These are phyloP conservation scores for Zootermopsis nevadensis DNA, from an alignment of 2,888 invertebrate genomes.

Conservation along the genomic window DNA sequence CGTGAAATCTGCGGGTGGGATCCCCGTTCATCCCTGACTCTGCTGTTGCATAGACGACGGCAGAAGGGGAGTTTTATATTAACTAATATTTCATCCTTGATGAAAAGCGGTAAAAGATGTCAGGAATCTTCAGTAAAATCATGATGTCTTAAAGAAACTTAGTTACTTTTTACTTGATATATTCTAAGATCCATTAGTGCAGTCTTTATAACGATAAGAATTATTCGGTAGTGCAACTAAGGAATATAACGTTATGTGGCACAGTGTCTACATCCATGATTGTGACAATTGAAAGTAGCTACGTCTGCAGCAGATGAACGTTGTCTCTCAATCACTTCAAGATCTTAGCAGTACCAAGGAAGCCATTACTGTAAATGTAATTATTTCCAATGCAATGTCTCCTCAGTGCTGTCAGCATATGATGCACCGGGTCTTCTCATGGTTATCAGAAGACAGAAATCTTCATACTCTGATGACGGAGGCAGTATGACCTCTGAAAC, in stretches of 20 bases:
- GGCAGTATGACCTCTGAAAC: too few species aligned
- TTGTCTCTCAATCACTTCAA: not conserved
- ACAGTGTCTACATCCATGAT: not conserved
- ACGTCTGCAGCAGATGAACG: not conserved
- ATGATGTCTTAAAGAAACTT: not conserved
- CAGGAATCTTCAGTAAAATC: not conserved
- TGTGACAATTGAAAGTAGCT: not conserved
- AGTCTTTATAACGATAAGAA: not conserved
- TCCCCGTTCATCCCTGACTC: not conserved
- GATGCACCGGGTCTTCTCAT: too few species aligned
- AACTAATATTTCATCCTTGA: constrained; percentile 35
- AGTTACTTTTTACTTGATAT: not conserved
- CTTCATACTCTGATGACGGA: too few species aligned
- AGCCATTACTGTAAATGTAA: not conserved
- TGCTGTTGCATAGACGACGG: not conserved
- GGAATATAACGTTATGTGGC: not conserved
- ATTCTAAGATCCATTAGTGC: not conserved
- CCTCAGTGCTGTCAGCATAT: not conserved
- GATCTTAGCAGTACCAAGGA: not conserved
- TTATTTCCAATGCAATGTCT: not conserved
- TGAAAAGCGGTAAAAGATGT: not conserved
- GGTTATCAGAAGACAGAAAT: too few species aligned
- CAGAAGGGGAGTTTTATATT: constrained; percentile 6
- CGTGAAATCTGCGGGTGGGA: not conserved
- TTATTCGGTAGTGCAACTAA: not conserved